phyloP scores from a whole-genome alignment of 2,888 invertebrate genomes.

The Tetragnatha montana region DNA sequence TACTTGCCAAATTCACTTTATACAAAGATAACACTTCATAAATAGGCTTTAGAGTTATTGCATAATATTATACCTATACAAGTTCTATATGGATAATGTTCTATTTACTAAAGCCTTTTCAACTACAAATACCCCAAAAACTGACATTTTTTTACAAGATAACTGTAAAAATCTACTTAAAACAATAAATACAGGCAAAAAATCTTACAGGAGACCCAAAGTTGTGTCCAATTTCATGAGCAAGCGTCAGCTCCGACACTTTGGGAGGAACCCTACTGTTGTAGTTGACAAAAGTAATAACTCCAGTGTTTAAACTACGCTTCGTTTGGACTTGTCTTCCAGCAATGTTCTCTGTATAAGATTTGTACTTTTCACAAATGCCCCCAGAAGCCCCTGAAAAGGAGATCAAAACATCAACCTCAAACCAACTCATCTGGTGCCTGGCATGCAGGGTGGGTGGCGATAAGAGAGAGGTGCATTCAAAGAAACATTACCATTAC shows the following conservation, averaged over 20 bases:
- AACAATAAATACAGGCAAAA: not conserved
- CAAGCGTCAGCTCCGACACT: conserved; percentile 97
- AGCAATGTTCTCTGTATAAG: conserved; percentile 95
- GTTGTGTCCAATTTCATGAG: conserved; percentile 98
- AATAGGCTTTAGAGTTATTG: too few relatives aligned
- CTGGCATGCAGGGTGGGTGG: not conserved
- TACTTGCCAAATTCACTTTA: too few relatives aligned
- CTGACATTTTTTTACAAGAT: not conserved
- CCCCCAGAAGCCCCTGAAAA: conserved; percentile 93
- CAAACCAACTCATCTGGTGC: not conserved
- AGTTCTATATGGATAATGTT: too few relatives aligned
- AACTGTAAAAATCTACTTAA: not conserved
- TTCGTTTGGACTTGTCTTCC: conserved; percentile 96
- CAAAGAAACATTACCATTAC: conserved; percentile 73
- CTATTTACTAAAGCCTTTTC: too few relatives aligned
- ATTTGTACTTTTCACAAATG: conserved; percentile 98
- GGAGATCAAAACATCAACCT: not conserved
- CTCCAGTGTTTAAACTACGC: conserved; percentile 96
- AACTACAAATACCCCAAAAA: not conserved
- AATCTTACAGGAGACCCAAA: conserved; percentile 94
- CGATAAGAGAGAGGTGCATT: not conserved
- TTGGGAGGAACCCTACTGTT: conserved; percentile 97
- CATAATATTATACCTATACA: too few relatives aligned
- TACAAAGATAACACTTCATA: too few relatives aligned
- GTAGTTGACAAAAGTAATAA: conserved; percentile 99